phyloP scores from a whole-genome alignment of 2,113 vertebrate species.

The Protobothrops flavoviridis region DNA sequence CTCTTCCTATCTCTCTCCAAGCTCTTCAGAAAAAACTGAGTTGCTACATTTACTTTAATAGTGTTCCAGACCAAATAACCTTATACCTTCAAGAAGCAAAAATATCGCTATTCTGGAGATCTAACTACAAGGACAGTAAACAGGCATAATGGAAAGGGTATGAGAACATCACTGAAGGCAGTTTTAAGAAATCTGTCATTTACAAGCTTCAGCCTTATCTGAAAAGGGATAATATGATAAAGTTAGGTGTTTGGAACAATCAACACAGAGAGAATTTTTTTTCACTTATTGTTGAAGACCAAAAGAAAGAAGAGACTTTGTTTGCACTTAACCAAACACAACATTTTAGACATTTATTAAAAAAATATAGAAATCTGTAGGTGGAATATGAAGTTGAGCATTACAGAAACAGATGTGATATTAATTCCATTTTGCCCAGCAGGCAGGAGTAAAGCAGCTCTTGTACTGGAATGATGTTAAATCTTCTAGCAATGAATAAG shows the following conservation, averaged over 20 bases:
- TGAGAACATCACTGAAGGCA: not conserved
- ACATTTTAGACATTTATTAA: not conserved
- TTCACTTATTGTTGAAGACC: not conserved
- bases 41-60: not conserved
- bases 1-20: not conserved
- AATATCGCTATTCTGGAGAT: not conserved
- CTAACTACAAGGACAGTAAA: not conserved
- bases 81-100: not conserved
- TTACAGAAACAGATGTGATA: not conserved
- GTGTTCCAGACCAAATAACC: not conserved
- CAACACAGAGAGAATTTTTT: not conserved
- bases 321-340: not conserved
- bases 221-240: not conserved
- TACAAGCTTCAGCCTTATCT: not conserved
- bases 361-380: not conserved
- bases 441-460: not conserved
- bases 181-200: not conserved
- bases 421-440: not conserved
- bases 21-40: not conserved
- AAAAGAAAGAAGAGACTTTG: not conserved
- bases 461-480: not conserved
- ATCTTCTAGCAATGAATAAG: not conserved
- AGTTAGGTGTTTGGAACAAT: not conserved
- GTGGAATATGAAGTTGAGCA: not conserved
- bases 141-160: not conserved